These are phyloP conservation scores for Hylaea fasciaria DNA, from an alignment of 2,888 invertebrate genomes.

Conservation along the genomic window DNA sequence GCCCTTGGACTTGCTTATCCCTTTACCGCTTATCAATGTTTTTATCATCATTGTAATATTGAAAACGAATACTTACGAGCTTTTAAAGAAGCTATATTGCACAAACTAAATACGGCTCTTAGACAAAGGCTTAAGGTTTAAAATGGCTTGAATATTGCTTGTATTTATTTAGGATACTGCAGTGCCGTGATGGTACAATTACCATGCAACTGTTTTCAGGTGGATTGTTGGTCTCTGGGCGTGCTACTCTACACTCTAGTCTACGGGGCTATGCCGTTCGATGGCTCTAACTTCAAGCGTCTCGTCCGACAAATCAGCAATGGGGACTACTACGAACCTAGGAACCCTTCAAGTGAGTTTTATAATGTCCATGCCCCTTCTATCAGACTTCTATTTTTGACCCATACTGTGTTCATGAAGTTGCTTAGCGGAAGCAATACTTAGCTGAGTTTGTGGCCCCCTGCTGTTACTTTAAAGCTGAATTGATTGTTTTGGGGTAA, in stretches of 20 bases:
- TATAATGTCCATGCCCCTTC: not conserved
- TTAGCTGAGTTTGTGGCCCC: too few relatives aligned
- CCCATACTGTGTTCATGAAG: too few relatives aligned
- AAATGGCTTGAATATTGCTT: not conserved
- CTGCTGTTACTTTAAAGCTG: too few relatives aligned
- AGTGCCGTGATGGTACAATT: not conserved
- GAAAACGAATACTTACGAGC: too few relatives aligned
- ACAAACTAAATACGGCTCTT: not conserved
- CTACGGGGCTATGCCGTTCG: constrained; percentile 99
- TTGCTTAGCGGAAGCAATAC: too few relatives aligned
- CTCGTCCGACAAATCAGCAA: constrained; percentile 98
- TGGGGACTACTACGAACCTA: constrained; percentile 98
- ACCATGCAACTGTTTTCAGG: constrained; percentile 52
- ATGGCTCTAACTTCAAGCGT: constrained; percentile 98
- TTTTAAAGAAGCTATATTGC: too few relatives aligned
- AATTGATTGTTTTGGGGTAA: too few relatives aligned
- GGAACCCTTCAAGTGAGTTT: constrained; percentile 93
- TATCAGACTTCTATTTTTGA: too few relatives aligned
- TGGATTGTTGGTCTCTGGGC: constrained; percentile 97
- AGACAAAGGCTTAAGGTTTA: not conserved
- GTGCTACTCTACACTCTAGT: constrained; percentile 98
- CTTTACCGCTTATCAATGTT: not conserved
- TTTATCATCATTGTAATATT: constrained; percentile 1
- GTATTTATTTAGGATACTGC: not conserved
- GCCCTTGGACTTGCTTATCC: too few relatives aligned